Evolutionary conservation across 1,140 invertebrate genomes (phyloP).

Genomic region (Hycleus phaleratus): DNA sequence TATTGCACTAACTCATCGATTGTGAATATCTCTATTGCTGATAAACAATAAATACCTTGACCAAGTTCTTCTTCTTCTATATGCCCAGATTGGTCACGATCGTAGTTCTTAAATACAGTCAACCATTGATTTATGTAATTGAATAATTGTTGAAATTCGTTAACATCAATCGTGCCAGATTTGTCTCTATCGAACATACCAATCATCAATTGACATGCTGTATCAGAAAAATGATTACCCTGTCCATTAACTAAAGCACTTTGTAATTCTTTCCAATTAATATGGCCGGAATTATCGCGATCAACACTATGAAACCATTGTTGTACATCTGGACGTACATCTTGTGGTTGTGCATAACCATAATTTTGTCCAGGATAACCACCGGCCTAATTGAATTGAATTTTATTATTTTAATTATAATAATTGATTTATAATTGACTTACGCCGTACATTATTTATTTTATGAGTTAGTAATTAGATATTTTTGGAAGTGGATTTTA

Average conservation of each 20-base stretch:
- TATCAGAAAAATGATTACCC: constrained; percentile 76
- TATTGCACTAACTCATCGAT: too few species aligned
- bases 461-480: too few species aligned
- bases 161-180: constrained; percentile 77
- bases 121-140: constrained; percentile 87
- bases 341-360: not conserved
- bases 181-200: constrained; percentile 85
- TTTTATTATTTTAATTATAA: not conserved
- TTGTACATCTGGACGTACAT: constrained; percentile 56
- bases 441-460: not conserved
- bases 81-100: constrained; percentile 71
- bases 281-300: constrained; percentile 72
- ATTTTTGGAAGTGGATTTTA: too few species aligned
- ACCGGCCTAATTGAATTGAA: not conserved
- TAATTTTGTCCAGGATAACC: constrained; percentile 1
- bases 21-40: not conserved
- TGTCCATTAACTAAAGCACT: constrained; percentile 78
- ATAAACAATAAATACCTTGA: constrained; percentile 49
- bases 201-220: constrained; percentile 84
- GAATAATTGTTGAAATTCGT: constrained; percentile 81
- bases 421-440: not conserved
- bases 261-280: constrained; percentile 70
- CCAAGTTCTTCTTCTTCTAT: constrained; percentile 74
- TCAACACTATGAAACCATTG: constrained; percentile 81
- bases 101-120: constrained; percentile 71